These are phyloP conservation scores for Poeciliopsis paucimaculata DNA, from an alignment of 2,797 vertebrate species.

Conservation along the genomic window DNA sequence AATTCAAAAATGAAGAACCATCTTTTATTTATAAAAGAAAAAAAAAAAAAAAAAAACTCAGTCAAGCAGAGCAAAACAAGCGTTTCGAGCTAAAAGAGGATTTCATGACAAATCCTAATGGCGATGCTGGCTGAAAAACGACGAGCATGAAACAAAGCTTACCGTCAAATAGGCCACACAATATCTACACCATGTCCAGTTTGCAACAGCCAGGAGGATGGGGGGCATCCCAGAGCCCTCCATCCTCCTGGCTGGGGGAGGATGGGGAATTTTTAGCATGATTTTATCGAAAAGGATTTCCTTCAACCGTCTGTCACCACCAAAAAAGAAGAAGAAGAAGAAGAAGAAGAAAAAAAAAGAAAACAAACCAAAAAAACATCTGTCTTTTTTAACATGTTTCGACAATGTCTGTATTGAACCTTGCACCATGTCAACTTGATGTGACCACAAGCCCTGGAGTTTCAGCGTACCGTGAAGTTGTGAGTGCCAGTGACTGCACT, in stretches of 20 bases:
- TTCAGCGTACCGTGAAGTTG: slow-evolving; percentile 84
- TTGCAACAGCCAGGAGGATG: slow-evolving; percentile 13
- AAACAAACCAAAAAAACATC: slow-evolving; percentile 5
- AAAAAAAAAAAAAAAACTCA: not conserved
- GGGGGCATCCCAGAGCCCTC: slow-evolving; percentile 28
- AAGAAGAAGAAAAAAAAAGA: not conserved
- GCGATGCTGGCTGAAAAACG: slow-evolving; percentile 49
- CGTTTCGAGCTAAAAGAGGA: slow-evolving; percentile 42
- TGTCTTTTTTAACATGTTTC: slow-evolving; percentile 13
- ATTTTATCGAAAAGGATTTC: not conserved
- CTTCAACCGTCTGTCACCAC: too few species aligned
- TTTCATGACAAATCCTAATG: slow-evolving; percentile 63
- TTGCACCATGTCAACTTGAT: slow-evolving; percentile 41
- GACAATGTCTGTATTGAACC: slow-evolving; percentile 24
- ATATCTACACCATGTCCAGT: slow-evolving; percentile 3
- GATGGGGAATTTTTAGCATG: too few species aligned
- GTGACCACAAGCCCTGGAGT: slow-evolving; percentile 52
- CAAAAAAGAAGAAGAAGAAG: not conserved
- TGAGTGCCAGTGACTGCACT: slow-evolving; percentile 80
- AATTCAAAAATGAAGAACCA: slow-evolving; percentile 21
- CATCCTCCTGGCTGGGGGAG: too few species aligned
- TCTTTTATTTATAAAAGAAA: not conserved
- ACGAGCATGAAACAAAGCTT: slow-evolving; percentile 52
- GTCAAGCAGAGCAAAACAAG: slow-evolving; percentile 5
- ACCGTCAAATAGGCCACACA: slow-evolving; percentile 60